These are phyloP conservation scores for Teinopalpus imperialis DNA, from an alignment of 2,888 invertebrate genomes.

Conservation along the genomic window DNA sequence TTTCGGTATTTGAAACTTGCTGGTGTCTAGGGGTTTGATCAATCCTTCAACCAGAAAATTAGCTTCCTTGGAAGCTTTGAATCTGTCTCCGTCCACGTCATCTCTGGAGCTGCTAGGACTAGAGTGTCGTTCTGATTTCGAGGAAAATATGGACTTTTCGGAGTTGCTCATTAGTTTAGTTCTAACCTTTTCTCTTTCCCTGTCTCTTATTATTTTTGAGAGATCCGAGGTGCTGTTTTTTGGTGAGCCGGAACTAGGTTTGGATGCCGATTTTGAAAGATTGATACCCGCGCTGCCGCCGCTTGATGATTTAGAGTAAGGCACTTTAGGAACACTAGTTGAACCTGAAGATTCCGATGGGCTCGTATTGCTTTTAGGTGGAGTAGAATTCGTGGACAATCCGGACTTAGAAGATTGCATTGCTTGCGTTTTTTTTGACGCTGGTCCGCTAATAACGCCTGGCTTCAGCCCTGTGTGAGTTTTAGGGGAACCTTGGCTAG, in stretches of 20 bases:
- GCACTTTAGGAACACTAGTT: conserved; percentile 64
- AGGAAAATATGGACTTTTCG: conserved; percentile 85
- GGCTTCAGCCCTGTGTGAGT: conserved; percentile 92
- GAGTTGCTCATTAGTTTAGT: conserved; percentile 81
- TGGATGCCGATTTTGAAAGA: conserved; percentile 71
- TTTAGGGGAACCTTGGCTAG: conserved; percentile 86
- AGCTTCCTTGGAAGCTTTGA: conserved; percentile 84
- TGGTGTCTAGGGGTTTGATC: conserved; percentile 89
- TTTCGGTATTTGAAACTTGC: conserved; percentile 94
- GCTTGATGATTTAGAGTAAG: conserved; percentile 73
- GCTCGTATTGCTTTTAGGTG: conserved; percentile 68
- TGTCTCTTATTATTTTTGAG: conserved; percentile 78
- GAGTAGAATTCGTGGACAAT: conserved; percentile 60
- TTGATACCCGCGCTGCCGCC: conserved; percentile 67
- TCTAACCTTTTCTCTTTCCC: conserved; percentile 83
- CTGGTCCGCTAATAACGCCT: conserved; percentile 93
- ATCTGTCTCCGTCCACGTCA: conserved; percentile 84
- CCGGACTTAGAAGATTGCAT: conserved; percentile 77
- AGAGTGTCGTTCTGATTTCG: conserved; percentile 84
- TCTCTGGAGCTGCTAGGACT: conserved; percentile 85
- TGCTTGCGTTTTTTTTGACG: conserved; percentile 89
- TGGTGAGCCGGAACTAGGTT: conserved; percentile 82
- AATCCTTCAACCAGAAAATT: conserved; percentile 87
- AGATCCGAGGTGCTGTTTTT: conserved; percentile 83
- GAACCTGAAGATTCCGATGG: conserved; percentile 61